phyloP scores from a whole-genome alignment of 1,140 invertebrate species.

The Papilio aristodemus region DNA sequence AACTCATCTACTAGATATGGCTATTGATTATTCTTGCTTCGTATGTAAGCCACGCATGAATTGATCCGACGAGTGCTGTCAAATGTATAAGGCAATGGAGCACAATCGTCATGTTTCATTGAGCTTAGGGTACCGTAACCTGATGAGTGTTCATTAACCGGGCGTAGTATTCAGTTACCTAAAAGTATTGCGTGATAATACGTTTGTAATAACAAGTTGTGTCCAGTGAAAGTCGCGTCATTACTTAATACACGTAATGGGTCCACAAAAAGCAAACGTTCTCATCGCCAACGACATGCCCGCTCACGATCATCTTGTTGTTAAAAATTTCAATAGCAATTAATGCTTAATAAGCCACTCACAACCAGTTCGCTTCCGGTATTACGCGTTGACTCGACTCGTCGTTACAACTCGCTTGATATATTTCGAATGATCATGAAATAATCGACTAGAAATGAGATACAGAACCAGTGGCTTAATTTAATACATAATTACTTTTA shows the following conservation, averaged over 20 bases:
- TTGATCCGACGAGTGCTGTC: slow-evolving; percentile 4
- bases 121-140: slow-evolving; percentile 40
- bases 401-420: not conserved
- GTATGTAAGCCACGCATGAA: slow-evolving; percentile 3
- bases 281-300: slow-evolving; percentile 38
- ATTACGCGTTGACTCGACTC: slow-evolving; percentile 49
- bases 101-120: slow-evolving; percentile 35
- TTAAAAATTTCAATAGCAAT: slow-evolving; percentile 69
- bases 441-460: slow-evolving; percentile 24
- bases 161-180: slow-evolving; percentile 54
- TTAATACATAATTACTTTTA: slow-evolving; percentile 2
- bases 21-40: slow-evolving; percentile 9
- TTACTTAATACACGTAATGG: slow-evolving; percentile 69
- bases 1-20: not conserved
- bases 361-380: slow-evolving; percentile 74
- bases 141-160: slow-evolving; percentile 47
- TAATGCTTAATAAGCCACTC: slow-evolving; percentile 61
- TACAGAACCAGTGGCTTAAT: slow-evolving; percentile 11
- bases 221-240: slow-evolving; percentile 66
- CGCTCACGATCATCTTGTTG: slow-evolving; percentile 57
- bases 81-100: slow-evolving; percentile 28
- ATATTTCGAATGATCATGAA: slow-evolving; percentile 11
- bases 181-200: slow-evolving; percentile 66
- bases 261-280: slow-evolving; percentile 50
- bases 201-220: slow-evolving; percentile 65